phyloP scores from a whole-genome alignment of 2,113 vertebrate genomes.

The Ceratotherium simum region DNA sequence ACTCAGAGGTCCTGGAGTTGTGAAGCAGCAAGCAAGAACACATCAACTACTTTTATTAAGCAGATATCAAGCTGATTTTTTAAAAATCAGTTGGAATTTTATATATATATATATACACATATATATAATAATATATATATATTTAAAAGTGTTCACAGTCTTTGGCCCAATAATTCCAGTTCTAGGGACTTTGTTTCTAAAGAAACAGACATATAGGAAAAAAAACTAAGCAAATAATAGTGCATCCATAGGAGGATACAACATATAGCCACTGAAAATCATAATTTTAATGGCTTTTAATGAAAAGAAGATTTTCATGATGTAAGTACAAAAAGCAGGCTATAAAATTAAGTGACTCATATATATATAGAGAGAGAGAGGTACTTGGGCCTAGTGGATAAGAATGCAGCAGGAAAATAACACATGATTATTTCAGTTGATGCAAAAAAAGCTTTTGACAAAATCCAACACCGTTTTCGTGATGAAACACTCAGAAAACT shows the following conservation, averaged over 20 bases:
- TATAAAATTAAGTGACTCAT: not conserved
- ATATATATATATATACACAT: too few relatives aligned
- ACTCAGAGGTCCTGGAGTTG: not conserved
- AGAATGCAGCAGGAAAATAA: not conserved
- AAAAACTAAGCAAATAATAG: not conserved
- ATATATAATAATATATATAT: too few relatives aligned
- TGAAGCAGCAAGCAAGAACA: not conserved
- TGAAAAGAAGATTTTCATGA: not conserved
- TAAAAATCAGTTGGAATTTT: not conserved
- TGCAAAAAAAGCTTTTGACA: slow-evolving; percentile 39
- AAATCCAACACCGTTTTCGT: not conserved
- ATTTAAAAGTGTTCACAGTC: not conserved
- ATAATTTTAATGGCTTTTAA: slow-evolving; percentile 34
- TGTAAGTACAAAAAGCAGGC: not conserved
- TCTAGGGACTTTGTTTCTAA: not conserved
- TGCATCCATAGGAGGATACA: not conserved
- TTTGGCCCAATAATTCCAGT: not conserved
- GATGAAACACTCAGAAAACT: slow-evolving; percentile 28
- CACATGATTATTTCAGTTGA: not conserved
- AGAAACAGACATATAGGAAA: not conserved
- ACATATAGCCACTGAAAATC: not conserved
- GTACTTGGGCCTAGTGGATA: not conserved
- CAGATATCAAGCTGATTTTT: not conserved
- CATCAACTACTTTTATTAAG: not conserved
- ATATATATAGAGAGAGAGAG: not conserved